phyloP scores from a whole-genome alignment of 2,888 invertebrate species.

The Acrobasis consociella region DNA sequence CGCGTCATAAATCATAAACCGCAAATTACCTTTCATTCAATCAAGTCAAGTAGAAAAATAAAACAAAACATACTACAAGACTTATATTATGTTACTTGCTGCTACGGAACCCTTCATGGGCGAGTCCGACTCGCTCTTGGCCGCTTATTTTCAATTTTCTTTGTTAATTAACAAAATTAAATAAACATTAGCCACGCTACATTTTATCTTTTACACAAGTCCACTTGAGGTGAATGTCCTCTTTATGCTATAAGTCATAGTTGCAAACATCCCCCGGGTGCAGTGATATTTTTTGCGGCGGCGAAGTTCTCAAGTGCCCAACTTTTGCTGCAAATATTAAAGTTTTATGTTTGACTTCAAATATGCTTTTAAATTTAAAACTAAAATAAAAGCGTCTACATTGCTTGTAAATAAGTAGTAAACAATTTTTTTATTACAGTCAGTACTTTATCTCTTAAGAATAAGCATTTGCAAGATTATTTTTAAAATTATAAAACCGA shows the following conservation, averaged over 20 bases:
- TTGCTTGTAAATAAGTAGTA: not conserved
- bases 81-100: no score
- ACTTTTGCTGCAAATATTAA: slow-evolving; percentile 8
- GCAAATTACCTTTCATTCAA: no score
- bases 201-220: not conserved
- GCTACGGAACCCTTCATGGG: no score
- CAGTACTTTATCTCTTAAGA: not conserved
- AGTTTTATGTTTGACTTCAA: slow-evolving; percentile 8
- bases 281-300: slow-evolving; percentile 14
- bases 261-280: slow-evolving; percentile 4
- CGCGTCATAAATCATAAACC: no score
- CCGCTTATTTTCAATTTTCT: no score
- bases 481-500: no score
- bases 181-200: no score
- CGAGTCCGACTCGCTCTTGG: no score
- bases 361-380: slow-evolving; percentile 12
- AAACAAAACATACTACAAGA: no score
- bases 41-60: no score
- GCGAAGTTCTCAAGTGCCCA: slow-evolving; percentile 5
- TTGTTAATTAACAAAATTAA: no score
- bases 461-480: not conserved
- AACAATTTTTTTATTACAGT: not conserved
- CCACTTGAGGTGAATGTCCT: slow-evolving; percentile 5
- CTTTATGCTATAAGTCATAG: not conserved
- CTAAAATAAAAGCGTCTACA: slow-evolving; percentile 1